A percentile compares a stretch with the other conserved stretches of the same genome.
These are phyloP conservation scores for Prochilodus magdalenae DNA, from an alignment of 2,113 vertebrate genomes.

Conservation along the genomic window DNA sequence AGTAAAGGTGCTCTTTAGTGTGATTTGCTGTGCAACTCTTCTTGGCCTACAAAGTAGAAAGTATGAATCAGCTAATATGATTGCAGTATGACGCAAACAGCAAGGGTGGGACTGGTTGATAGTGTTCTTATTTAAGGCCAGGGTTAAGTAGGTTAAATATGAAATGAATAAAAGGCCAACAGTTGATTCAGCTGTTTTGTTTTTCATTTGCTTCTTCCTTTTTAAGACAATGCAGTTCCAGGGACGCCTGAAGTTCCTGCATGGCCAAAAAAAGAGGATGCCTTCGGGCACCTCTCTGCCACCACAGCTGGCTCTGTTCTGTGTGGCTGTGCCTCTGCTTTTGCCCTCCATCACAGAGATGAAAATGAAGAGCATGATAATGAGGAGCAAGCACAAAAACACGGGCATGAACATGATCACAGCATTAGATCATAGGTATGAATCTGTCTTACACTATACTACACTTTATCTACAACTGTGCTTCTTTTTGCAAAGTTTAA, in stretches of 20 bases:
- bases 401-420: conserved; percentile 57
- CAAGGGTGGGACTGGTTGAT: neutral
- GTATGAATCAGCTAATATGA: conserved; percentile 21
- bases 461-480: too few species aligned
- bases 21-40: neutral
- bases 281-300: conserved; percentile 79
- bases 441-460: neutral
- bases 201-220: neutral
- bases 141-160: neutral
- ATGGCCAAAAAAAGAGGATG: conserved; percentile 91
- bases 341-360: conserved; percentile 84
- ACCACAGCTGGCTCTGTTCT: conserved; percentile 91
- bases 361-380: conserved; percentile 84
- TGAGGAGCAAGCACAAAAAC: conserved; percentile 84
- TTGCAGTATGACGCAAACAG: neutral
- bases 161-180: neutral
- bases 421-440: conserved; percentile 72
- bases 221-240: conserved; percentile 95
- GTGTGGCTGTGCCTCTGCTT: conserved; percentile 87
- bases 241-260: conserved; percentile 91
- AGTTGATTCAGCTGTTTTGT: neutral
- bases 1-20: neutral
- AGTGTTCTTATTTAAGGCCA: neutral
- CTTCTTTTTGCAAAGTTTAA: too few species aligned
- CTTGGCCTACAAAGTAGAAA: neutral